Conservation (phyloP, 2,888 invertebrate genomes). For the Diaperis boleti region DNA sequence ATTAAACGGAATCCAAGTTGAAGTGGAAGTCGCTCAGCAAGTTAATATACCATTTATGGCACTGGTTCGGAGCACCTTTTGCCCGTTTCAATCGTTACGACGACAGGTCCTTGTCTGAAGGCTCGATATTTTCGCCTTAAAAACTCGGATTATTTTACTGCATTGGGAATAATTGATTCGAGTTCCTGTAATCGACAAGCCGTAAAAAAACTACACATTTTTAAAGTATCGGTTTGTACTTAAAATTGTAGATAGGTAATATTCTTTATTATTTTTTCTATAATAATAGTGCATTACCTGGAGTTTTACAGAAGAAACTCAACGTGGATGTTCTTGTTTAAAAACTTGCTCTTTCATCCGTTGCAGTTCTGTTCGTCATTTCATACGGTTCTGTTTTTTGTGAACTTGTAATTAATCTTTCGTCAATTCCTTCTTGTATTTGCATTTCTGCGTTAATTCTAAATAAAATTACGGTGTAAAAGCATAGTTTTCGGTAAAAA, state of each 20-base stretch:
- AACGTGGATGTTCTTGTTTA: background rate
- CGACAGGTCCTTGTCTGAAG: too few relatives aligned
- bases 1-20: conserved; percentile 13
- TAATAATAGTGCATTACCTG: background rate
- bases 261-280: background rate
- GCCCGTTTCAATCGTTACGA: background rate
- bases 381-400: background rate
- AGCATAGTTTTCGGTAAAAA: too few relatives aligned
- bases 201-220: too few relatives aligned
- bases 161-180: too few relatives aligned
- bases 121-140: too few relatives aligned
- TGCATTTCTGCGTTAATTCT: too few relatives aligned
- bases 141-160: too few relatives aligned
- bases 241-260: background rate
- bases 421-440: too few relatives aligned
- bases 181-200: too few relatives aligned
- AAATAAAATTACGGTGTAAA: too few relatives aligned
- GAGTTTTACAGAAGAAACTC: background rate
- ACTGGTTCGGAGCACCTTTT: conserved; percentile 8
- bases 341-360: background rate
- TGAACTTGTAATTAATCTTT: too few relatives aligned
- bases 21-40: background rate
- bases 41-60: conserved; percentile 23
- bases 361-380: background rate
- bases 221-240: background rate